Conservation (phyloP, 2,797 vertebrate genomes). For the Sitta carolinensis region DNA sequence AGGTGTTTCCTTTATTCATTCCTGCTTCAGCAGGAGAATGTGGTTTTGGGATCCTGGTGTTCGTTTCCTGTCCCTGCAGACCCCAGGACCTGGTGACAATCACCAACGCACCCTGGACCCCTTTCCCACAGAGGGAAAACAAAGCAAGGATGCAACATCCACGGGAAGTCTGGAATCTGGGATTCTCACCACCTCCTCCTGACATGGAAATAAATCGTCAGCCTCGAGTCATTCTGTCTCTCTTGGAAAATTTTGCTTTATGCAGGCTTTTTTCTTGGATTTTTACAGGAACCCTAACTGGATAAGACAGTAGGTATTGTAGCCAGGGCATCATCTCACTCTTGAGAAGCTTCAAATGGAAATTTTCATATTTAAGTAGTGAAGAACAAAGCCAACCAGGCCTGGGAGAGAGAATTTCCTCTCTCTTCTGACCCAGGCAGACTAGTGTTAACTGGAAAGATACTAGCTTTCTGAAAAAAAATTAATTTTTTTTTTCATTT, state of each 20-base stretch:
- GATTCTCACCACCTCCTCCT: background rate
- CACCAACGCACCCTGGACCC: background rate
- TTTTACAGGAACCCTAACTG: background rate
- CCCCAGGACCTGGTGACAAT: background rate
- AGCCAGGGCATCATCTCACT: background rate
- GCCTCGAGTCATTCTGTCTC: background rate
- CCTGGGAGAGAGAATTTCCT: accelerated
- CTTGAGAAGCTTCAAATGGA: background rate
- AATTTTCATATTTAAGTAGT: background rate
- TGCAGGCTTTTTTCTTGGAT: background rate
- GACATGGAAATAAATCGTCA: background rate
- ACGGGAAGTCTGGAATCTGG: background rate
- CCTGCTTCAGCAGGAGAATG: background rate
- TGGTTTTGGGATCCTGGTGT: accelerated
- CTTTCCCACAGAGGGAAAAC: background rate
- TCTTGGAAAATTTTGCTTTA: background rate
- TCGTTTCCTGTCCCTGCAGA: background rate
- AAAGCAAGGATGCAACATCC: background rate
- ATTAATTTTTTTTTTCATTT: no score
- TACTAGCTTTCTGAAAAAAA: background rate
- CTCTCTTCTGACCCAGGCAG: background rate
- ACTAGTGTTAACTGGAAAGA: no score
- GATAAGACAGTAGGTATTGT: background rate
- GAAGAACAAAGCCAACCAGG: background rate
- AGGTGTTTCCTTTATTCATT: background rate